Evolutionary conservation across 2,797 vertebrate genomes (phyloP).

Genomic region (Chloroceryle amazona): DNA sequence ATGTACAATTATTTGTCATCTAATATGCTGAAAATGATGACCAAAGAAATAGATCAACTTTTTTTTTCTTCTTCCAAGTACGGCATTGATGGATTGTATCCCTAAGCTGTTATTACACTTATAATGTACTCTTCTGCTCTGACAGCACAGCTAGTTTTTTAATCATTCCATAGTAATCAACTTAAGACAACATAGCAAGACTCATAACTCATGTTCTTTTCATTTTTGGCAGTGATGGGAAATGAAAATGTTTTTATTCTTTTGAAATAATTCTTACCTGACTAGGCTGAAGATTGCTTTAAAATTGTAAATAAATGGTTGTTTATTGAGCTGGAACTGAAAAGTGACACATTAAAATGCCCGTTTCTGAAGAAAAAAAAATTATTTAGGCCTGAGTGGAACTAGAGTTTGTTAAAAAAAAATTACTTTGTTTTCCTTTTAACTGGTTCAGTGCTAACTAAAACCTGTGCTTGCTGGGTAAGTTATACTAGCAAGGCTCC

Average conservation of each 20-base stretch:
- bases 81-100: constrained; percentile 97
- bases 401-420: constrained; percentile 19
- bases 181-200: constrained; percentile 86
- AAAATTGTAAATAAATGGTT: constrained; percentile 86
- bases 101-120: constrained; percentile 98
- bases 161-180: constrained; percentile 87
- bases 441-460: constrained; percentile 72
- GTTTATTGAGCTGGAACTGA: constrained; percentile 85
- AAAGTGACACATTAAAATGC: constrained; percentile 84
- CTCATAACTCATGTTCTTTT: constrained; percentile 90
- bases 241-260: constrained; percentile 88
- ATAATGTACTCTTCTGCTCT: constrained; percentile 89
- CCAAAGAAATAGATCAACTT: constrained; percentile 91
- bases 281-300: constrained; percentile 81
- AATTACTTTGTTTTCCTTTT: constrained; percentile 43
- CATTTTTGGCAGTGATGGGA: constrained; percentile 86
- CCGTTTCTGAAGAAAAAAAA: constrained; percentile 68
- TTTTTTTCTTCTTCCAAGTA: constrained; percentile 84
- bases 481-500: neutral
- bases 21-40: constrained; percentile 96
- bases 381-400: constrained; percentile 77
- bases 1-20: constrained; percentile 99
- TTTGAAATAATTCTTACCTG: constrained; percentile 89
- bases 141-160: constrained; percentile 88
- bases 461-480: neutral